phyloP scores from a whole-genome alignment of 1,140 invertebrate genomes.

The Hypsibius dujardini region DNA sequence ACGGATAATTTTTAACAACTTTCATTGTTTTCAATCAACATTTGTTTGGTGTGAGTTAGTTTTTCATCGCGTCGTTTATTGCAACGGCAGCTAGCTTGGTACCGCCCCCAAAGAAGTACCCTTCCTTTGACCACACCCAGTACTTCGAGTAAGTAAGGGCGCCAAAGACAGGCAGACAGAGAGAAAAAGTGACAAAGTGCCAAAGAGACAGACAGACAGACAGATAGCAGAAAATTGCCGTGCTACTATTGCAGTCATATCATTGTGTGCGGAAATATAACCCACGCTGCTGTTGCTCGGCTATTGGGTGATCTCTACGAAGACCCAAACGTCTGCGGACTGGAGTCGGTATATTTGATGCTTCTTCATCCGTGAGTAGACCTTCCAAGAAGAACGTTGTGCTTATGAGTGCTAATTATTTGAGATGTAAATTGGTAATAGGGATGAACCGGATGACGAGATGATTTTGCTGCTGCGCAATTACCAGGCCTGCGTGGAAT shows the following conservation, averaged over 20 bases:
- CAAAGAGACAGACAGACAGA: no score
- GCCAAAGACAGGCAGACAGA: no score
- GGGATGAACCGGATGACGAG: constrained; percentile 6
- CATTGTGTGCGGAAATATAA: not conserved
- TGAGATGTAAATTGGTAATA: not conserved
- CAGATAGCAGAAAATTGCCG: no score
- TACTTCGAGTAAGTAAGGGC: not conserved
- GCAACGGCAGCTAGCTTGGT: not conserved
- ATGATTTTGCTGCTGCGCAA: not conserved
- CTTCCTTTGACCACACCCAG: not conserved
- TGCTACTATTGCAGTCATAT: not conserved
- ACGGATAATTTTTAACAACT: no score
- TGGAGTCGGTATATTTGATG: not conserved
- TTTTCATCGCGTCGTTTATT: constrained; percentile 9
- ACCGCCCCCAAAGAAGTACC: not conserved
- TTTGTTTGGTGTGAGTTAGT: not conserved
- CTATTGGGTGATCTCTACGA: not conserved
- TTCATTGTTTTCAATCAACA: no score
- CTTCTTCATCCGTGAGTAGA: constrained; percentile 4
- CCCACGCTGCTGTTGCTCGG: not conserved
- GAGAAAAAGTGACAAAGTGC: no score
- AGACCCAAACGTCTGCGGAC: not conserved
- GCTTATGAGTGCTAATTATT: not conserved
- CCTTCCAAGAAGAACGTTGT: not conserved
- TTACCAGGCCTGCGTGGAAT: constrained; percentile 33